phyloP scores from a whole-genome alignment of 1,140 invertebrate genomes.

The Nomia melanderi region DNA sequence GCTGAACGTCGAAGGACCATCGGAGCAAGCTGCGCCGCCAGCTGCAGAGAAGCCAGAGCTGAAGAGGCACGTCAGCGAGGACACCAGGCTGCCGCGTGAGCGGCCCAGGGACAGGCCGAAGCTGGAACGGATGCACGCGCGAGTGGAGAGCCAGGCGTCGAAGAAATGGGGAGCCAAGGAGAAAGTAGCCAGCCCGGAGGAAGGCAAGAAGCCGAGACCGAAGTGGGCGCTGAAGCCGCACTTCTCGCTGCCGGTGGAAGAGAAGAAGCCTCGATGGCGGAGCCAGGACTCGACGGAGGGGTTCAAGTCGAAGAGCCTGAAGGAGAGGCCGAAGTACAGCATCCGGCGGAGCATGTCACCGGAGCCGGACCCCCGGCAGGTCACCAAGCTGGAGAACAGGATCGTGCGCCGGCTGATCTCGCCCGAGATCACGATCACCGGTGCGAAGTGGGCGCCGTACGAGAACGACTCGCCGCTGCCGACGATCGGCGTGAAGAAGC shows the following conservation, averaged over 20 bases:
- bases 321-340: slow-evolving; percentile 77
- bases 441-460: slow-evolving; percentile 77
- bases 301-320: slow-evolving; percentile 75
- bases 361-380: slow-evolving; percentile 75
- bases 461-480: slow-evolving; percentile 78
- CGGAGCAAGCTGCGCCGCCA: slow-evolving; percentile 7
- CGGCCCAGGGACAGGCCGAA: slow-evolving; percentile 57
- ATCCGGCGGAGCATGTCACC: slow-evolving; percentile 77
- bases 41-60: slow-evolving; percentile 63
- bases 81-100: slow-evolving; percentile 48
- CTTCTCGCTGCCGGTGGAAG: slow-evolving; percentile 75
- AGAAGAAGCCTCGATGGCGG: slow-evolving; percentile 67
- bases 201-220: slow-evolving; percentile 65
- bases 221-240: slow-evolving; percentile 77
- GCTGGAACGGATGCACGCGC: slow-evolving; percentile 52
- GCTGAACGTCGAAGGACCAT: slow-evolving; percentile 57
- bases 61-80: slow-evolving; percentile 72
- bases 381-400: slow-evolving; percentile 70
- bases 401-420: slow-evolving; percentile 74
- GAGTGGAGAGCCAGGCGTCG: slow-evolving; percentile 50
- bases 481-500: slow-evolving; percentile 73
- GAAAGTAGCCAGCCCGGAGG: slow-evolving; percentile 66
- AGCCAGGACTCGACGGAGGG: slow-evolving; percentile 59
- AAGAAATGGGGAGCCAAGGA: slow-evolving; percentile 69
- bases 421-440: slow-evolving; percentile 72